Percentiles rank a stretch among this genome's conserved stretches.
Evolutionary conservation across 2,113 vertebrate genomes (phyloP).

Genomic region (Maccullochella peelii): DNA sequence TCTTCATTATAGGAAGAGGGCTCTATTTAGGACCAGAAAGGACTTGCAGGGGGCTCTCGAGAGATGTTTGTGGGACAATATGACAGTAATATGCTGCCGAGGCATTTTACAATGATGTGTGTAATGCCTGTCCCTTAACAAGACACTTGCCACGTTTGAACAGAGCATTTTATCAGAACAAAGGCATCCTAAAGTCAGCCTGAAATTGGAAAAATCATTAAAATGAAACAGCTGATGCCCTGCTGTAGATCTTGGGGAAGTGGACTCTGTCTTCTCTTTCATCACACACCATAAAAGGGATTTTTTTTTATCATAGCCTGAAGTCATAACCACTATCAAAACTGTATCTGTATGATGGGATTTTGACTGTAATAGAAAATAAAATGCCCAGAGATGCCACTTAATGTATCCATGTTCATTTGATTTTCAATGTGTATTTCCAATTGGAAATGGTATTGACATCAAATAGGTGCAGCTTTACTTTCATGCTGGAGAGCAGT

Average conservation of each 20-base stretch:
- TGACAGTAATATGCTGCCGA: constrained; percentile 47
- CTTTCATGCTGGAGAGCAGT: constrained; percentile 51
- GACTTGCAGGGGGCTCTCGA: constrained; percentile 31
- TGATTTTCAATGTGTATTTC: constrained; percentile 32
- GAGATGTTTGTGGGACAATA: constrained; percentile 33
- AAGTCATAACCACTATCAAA: constrained; percentile 56
- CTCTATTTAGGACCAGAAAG: constrained; percentile 30
- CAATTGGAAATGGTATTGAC: constrained; percentile 29
- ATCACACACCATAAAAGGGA: constrained; percentile 40
- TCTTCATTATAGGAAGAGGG: constrained; percentile 60
- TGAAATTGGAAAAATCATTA: constrained; percentile 49
- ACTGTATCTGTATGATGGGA: constrained; percentile 32
- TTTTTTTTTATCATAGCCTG: constrained; percentile 37
- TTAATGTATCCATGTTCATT: constrained; percentile 30
- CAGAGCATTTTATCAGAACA: constrained; percentile 40
- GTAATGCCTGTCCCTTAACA: constrained; percentile 41
- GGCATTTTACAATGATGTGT: constrained; percentile 39
- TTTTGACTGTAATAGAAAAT: constrained; percentile 58
- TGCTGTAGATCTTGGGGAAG: constrained; percentile 28
- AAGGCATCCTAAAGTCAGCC: constrained; percentile 32
- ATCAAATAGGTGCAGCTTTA: constrained; percentile 48
- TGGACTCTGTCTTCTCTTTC: constrained; percentile 45
- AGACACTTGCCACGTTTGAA: constrained; percentile 30
- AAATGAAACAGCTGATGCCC: constrained; percentile 20
- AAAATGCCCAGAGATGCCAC: constrained; percentile 45